Conservation (phyloP, 2,797 vertebrate species). For the Myotis planiceps region DNA sequence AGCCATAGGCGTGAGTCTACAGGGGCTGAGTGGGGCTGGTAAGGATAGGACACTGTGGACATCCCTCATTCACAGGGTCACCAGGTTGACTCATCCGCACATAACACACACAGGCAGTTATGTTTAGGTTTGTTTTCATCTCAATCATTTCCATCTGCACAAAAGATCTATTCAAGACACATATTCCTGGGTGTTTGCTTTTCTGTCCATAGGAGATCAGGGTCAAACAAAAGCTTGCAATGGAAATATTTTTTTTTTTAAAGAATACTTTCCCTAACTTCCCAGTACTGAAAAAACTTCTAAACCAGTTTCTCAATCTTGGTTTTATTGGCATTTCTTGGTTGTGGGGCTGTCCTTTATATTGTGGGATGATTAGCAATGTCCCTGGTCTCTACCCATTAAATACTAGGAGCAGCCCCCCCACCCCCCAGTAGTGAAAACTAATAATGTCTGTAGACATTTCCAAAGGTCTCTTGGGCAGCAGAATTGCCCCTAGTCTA, state of each 20-base stretch:
- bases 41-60: too few species aligned
- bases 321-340: neutral
- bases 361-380: neutral
- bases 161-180: neutral
- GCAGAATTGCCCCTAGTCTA: neutral
- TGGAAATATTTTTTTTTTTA: neutral
- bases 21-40: neutral
- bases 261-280: neutral
- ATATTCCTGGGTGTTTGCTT: neutral
- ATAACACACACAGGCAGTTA: neutral
- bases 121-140: neutral
- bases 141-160: neutral
- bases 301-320: neutral
- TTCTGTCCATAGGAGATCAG: neutral
- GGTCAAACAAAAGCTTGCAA: neutral
- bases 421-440: neutral
- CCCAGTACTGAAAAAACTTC: neutral
- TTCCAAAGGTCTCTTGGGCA: neutral
- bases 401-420: neutral
- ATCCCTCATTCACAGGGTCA: neutral
- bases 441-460: neutral
- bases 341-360: neutral
- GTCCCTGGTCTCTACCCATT: neutral
- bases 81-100: neutral
- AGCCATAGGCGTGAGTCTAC: too few species aligned